phyloP scores from a whole-genome alignment of 2,797 vertebrate genomes.

The Tauraco hartlaubi region DNA sequence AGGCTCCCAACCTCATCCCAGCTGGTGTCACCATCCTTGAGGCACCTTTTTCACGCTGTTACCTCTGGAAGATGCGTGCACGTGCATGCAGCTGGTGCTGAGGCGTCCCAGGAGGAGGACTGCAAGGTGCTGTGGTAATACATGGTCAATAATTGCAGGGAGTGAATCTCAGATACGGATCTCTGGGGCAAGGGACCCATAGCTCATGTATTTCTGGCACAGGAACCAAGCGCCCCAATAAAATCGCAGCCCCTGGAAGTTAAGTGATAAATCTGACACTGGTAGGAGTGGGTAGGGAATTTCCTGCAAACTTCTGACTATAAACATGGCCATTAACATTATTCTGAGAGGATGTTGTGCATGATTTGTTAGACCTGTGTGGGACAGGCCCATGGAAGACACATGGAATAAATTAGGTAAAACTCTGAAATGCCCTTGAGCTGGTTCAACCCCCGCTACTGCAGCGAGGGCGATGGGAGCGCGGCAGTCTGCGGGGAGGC shows the following conservation, averaged over 20 bases:
- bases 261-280: not conserved
- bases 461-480: not conserved
- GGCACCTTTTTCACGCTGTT: not conserved
- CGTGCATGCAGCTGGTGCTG: not conserved
- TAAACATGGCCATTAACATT: not conserved
- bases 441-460: not conserved
- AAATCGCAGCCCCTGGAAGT: not conserved
- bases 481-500: rapidly evolving
- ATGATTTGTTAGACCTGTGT: not conserved
- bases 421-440: not conserved
- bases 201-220: not conserved
- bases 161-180: not conserved
- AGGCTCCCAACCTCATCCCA: not conserved
- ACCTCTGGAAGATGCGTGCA: rapidly evolving
- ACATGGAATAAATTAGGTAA: not conserved
- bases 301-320: not conserved
- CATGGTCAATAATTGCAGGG: not conserved
- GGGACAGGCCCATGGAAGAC: not conserved
- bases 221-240: not conserved
- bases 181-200: not conserved
- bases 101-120: not conserved
- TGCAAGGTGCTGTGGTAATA: not conserved
- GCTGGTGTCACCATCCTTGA: not conserved
- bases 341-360: not conserved
- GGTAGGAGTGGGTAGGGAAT: constrained; percentile 15